These are phyloP conservation scores for Euzetes globulus DNA, from an alignment of 2,888 invertebrate species.

Conservation along the genomic window DNA sequence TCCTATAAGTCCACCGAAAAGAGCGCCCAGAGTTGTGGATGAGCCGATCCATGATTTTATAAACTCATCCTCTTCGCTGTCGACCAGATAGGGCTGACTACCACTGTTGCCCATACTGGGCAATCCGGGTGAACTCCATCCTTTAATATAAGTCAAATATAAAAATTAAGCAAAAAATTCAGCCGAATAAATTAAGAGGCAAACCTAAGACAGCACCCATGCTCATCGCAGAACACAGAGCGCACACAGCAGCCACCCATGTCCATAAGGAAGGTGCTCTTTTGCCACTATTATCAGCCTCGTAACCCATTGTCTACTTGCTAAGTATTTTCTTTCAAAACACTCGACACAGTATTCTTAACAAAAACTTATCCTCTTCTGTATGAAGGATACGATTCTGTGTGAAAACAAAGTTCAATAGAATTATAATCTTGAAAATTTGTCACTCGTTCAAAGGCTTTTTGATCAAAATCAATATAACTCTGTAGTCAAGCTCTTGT, in stretches of 20 bases:
- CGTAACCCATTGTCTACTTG: too few species aligned
- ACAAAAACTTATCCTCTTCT: too few species aligned
- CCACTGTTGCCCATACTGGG: conserved; percentile 56
- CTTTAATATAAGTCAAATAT: not conserved
- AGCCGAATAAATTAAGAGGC: too few species aligned
- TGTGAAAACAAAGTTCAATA: too few species aligned
- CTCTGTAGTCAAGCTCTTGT: too few species aligned
- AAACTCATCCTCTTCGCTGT: not conserved
- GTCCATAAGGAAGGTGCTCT: not conserved
- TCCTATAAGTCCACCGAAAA: conserved; percentile 71
- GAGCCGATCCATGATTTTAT: conserved; percentile 72
- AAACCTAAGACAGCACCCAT: conserved; percentile 61
- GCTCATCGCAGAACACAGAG: conserved; percentile 76
- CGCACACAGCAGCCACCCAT: conserved; percentile 50
- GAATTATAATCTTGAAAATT: too few species aligned
- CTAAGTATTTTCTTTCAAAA: too few species aligned
- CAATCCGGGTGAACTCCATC: conserved; percentile 77
- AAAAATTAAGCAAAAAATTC: not conserved
- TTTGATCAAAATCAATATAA: too few species aligned
- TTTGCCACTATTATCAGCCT: not conserved
- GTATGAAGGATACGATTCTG: too few species aligned
- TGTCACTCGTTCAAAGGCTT: too few species aligned
- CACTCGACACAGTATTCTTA: too few species aligned
- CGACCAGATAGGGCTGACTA: conserved; percentile 33
- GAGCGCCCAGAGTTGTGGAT: conserved; percentile 74